A percentile compares a stretch with the other conserved stretches of the same genome.
Evolutionary conservation across 2,113 vertebrate genomes (phyloP).

Genomic region (Phylloscopus trochiloides): DNA sequence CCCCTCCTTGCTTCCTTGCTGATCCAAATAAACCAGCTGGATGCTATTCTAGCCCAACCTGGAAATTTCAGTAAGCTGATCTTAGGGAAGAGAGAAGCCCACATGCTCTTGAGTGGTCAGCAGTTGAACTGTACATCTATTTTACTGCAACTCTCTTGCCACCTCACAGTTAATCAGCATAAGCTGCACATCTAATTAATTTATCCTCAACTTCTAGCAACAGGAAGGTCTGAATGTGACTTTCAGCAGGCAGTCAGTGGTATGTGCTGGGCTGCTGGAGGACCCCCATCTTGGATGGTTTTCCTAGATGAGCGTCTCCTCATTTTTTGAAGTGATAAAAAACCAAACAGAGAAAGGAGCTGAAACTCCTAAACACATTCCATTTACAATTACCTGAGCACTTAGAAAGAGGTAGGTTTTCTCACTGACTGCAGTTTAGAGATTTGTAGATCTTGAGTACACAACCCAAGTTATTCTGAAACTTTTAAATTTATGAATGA

Average conservation of each 20-base stretch:
- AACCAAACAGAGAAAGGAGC: not conserved
- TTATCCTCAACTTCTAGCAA: not conserved
- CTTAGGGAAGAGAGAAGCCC: not conserved
- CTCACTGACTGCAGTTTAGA: not conserved
- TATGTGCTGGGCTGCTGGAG: not conserved
- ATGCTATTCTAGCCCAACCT: not conserved
- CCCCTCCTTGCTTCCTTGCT: not conserved
- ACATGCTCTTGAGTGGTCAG: not conserved
- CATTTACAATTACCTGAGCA: not conserved
- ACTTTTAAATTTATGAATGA: not conserved
- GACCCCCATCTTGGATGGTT: not conserved
- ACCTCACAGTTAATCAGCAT: slow-evolving; percentile 8
- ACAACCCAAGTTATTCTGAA: not conserved
- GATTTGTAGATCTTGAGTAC: not conserved
- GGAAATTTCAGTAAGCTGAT: not conserved
- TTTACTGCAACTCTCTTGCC: not conserved
- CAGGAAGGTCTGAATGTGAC: not conserved
- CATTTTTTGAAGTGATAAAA: not conserved
- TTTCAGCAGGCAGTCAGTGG: not conserved
- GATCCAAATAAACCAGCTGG: not conserved
- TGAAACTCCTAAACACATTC: not conserved
- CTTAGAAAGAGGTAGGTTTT: not conserved
- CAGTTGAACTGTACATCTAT: not conserved
- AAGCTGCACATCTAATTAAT: slow-evolving; percentile 11
- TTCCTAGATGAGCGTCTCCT: not conserved